Evolutionary conservation across 2,888 invertebrate genomes (phyloP).

Genomic region (Diaperis boleti): DNA sequence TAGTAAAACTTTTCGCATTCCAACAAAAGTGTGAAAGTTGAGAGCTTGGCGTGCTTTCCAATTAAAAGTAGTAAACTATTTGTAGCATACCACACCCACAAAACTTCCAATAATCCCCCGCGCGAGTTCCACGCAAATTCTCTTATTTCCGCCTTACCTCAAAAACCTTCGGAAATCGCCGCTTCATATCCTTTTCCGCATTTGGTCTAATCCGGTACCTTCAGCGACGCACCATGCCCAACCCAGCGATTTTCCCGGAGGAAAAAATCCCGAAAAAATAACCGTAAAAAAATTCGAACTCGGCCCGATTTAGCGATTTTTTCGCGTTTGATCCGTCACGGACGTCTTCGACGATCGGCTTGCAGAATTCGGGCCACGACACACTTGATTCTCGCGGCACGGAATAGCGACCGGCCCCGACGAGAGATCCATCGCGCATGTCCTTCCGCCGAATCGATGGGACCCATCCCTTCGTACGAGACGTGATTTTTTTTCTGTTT

Average conservation of each 20-base stretch:
- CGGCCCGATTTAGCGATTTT: slow-evolving; percentile 25
- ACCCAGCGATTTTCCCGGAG: neutral
- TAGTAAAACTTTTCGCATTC: neutral
- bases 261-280: slow-evolving; percentile 11
- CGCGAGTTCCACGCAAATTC: slow-evolving; percentile 11
- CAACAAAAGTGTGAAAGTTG: neutral
- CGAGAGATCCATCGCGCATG: slow-evolving; percentile 57
- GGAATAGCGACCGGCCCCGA: slow-evolving; percentile 56
- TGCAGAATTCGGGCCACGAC: slow-evolving; percentile 45
- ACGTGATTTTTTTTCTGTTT: slow-evolving; percentile 51
- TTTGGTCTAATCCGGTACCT: slow-evolving; percentile 14
- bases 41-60: neutral
- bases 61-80: neutral
- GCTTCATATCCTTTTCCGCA: slow-evolving; percentile 32
- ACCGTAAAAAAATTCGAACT: slow-evolving; percentile 18
- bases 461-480: slow-evolving; percentile 62
- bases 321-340: slow-evolving; percentile 34
- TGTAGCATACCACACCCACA: slow-evolving; percentile 35
- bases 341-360: slow-evolving; percentile 38
- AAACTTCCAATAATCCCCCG: slow-evolving; percentile 19
- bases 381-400: slow-evolving; percentile 60
- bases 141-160: slow-evolving; percentile 24
- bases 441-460: slow-evolving; percentile 63
- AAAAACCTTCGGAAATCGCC: slow-evolving; percentile 27
- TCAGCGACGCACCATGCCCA: slow-evolving; percentile 19